Percentiles rank a stretch among this genome's conserved stretches.
phyloP scores from a whole-genome alignment of 2,113 vertebrate species.

The Delphinus delphis region DNA sequence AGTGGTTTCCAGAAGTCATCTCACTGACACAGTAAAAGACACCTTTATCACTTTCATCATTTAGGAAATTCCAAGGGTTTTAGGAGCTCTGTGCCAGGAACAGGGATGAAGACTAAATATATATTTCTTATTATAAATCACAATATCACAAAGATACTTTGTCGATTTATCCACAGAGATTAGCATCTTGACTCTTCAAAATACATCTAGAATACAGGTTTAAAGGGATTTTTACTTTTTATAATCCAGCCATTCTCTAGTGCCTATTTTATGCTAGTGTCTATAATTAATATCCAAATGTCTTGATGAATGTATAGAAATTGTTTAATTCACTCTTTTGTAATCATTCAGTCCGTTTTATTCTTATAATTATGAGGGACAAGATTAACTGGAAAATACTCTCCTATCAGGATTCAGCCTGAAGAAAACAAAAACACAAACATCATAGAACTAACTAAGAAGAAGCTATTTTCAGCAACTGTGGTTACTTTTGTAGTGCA shows the following conservation, averaged over 20 bases:
- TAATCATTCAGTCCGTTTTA: not conserved
- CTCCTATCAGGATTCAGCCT: not conserved
- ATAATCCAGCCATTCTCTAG: not conserved
- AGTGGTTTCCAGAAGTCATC: not conserved
- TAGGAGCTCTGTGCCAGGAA: not conserved
- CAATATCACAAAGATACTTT: not conserved
- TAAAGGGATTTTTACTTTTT: not conserved
- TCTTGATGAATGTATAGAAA: not conserved
- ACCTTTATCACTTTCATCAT: no score
- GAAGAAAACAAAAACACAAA: not conserved
- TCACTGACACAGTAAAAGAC: not conserved
- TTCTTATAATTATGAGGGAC: not conserved
- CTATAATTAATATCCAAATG: not conserved
- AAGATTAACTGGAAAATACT: constrained; percentile 33
- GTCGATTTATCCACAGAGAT: not conserved
- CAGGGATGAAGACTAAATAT: not conserved
- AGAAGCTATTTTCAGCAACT: not conserved
- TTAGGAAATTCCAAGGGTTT: not conserved
- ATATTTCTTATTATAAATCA: not conserved
- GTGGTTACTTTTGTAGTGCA: not conserved
- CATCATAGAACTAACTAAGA: not conserved
- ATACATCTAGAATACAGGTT: not conserved
- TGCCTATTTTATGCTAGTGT: not conserved
- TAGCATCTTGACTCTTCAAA: constrained; percentile 35
- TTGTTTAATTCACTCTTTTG: not conserved